Evolutionary conservation across 2,113 vertebrate species (phyloP).

Genomic region (Cettia cetti): DNA sequence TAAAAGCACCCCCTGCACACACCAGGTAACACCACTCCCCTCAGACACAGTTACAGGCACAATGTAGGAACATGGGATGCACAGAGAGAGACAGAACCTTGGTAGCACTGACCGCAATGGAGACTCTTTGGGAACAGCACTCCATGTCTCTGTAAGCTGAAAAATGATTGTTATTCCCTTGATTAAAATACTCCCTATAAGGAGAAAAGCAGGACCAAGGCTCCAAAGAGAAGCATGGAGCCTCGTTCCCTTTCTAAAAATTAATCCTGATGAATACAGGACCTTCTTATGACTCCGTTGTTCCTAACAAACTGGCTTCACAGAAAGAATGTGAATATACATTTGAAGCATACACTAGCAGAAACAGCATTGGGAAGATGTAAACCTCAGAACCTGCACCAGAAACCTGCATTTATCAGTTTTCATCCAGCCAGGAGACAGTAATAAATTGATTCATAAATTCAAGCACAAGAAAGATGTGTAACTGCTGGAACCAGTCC

Average conservation of each 20-base stretch:
- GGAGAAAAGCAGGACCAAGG: not conserved
- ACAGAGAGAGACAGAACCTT: not conserved
- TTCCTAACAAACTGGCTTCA: not conserved
- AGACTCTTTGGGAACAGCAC: not conserved
- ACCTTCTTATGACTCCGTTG: constrained; percentile 25
- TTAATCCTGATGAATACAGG: constrained; percentile 8
- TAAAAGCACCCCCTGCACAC: not conserved
- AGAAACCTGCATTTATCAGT: not conserved
- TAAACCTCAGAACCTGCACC: not conserved
- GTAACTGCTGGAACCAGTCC: not conserved
- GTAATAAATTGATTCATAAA: not conserved
- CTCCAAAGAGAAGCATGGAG: not conserved
- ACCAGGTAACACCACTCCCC: not conserved
- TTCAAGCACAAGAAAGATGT: not conserved
- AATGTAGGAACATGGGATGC: not conserved
- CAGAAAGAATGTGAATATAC: not conserved
- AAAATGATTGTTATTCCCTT: not conserved
- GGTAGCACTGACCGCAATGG: not conserved
- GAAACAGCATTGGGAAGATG: not conserved
- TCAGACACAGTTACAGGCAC: not conserved
- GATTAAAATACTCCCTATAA: constrained; percentile 13
- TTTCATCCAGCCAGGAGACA: not conserved
- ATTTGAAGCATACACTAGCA: not conserved
- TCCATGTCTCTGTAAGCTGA: not conserved
- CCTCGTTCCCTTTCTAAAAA: constrained; percentile 13